Base-by-base conservation (phyloP, 2,888 invertebrate species). In the Spilosoma lubricipeda region DNA sequence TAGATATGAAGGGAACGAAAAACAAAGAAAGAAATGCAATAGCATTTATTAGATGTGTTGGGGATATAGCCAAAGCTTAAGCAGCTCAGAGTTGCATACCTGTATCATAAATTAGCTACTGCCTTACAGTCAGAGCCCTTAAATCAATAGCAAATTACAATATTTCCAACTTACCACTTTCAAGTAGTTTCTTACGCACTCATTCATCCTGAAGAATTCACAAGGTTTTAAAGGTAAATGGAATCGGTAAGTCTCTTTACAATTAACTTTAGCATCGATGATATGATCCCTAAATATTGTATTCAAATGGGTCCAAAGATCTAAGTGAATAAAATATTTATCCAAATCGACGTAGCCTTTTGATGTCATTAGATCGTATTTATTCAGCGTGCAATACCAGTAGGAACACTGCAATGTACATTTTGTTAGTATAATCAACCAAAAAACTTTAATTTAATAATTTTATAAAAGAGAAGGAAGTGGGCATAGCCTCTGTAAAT, bases 241-340 rank as follows among this genome's bases (percentile, higher is more conserved):
- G 39, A 84, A 65, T 65, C 75, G 42, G 18, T 64, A 3, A 27
- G n/a, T 27, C 3, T 70, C 39, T 63, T 88, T 91, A 79, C 94
- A 94, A 66, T 82, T 71, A 0, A 81, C 71, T 78, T 92, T 92
- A 0, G 91, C 93, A 20, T 84, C 86, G 0, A 82, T 13, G 76
- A 93, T 86, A 0, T 89, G 85, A 0, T 83, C 84, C 4, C 76
- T 78, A 77, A 93, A 94, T 2, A 79, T 77, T 0, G 89, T 88
- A 59, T 94, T 94, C 0, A 93, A 79, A 3, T 85, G 80, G 0
- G 88, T 88, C 94, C 94, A 94, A 65, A 87, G 86, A 63, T 92
- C 90, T 0, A 94, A 85, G 76, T 94, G 93, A 0, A 56, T 69
- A 65, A 79, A 92, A 73, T 91, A 93, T 79, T 89, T 91, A 0